Evolutionary conservation across 2,888 invertebrate species (phyloP).

Genomic region (Chaitophorus viminalis): DNA sequence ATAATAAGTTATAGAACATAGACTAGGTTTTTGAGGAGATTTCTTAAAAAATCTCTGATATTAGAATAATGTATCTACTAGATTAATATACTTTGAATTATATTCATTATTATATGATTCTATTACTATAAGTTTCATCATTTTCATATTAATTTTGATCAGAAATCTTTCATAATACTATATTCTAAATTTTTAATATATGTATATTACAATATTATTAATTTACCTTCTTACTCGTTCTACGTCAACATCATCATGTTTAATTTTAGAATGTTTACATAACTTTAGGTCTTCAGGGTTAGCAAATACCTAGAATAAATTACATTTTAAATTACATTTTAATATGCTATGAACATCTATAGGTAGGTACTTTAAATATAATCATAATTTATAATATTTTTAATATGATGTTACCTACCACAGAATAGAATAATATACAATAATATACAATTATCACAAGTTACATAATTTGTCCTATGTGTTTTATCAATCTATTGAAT

Average conservation of each 20-base stretch:
- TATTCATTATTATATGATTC: neutral
- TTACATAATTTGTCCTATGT: too few species aligned
- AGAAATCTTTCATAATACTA: neutral
- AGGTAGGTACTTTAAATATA: too few species aligned
- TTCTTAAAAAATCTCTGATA: neutral
- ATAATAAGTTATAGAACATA: neutral
- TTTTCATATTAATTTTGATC: neutral
- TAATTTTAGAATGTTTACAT: neutral
- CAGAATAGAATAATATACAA: too few species aligned
- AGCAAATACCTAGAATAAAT: conserved; percentile 32
- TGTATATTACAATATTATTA: neutral
- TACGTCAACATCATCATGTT: conserved; percentile 39
- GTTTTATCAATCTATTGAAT: too few species aligned
- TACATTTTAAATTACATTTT: neutral
- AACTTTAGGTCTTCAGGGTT: conserved; percentile 26
- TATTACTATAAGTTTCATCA: neutral
- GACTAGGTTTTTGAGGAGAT: neutral
- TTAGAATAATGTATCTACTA: neutral
- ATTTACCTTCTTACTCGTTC: conserved; percentile 54
- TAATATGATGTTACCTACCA: too few species aligned
- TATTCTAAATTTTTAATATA: neutral
- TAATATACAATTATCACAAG: too few species aligned
- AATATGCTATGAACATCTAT: too few species aligned
- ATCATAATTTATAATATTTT: too few species aligned
- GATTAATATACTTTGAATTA: neutral